phyloP scores from a whole-genome alignment of 2,113 vertebrate genomes.

The Apaloderma vittatum region DNA sequence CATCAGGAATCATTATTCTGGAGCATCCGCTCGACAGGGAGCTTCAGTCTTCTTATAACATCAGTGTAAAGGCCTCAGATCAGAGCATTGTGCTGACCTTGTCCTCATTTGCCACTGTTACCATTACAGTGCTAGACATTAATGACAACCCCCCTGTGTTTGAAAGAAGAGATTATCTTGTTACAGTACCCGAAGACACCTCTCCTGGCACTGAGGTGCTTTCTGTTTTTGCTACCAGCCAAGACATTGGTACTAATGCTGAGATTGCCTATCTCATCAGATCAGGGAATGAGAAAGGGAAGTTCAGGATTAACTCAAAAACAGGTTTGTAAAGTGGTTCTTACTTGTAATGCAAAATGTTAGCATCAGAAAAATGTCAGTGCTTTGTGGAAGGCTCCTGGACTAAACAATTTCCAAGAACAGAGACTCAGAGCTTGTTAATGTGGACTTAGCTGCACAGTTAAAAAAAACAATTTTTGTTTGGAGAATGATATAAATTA shows the following conservation, averaged over 20 bases:
- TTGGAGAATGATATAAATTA: constrained; percentile 14
- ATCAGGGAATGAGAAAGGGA: constrained; percentile 93
- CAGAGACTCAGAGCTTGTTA: background rate
- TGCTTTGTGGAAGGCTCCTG: background rate
- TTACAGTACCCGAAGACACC: constrained; percentile 90
- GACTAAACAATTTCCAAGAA: background rate
- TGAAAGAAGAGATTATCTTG: constrained; percentile 92
- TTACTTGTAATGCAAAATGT: background rate
- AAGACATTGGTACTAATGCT: constrained; percentile 96
- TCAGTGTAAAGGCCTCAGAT: constrained; percentile 89
- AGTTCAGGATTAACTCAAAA: constrained; percentile 89
- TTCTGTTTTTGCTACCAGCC: constrained; percentile 92
- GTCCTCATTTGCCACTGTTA: constrained; percentile 88
- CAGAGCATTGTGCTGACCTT: constrained; percentile 84
- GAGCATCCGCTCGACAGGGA: constrained; percentile 92
- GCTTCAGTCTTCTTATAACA: constrained; percentile 88
- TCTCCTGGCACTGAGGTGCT: constrained; percentile 87
- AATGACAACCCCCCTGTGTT: constrained; percentile 98
- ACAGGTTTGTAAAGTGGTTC: constrained; percentile 82
- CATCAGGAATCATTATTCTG: constrained; percentile 89
- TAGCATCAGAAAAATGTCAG: background rate
- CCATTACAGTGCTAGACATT: constrained; percentile 93
- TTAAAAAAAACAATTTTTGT: constrained; percentile 5
- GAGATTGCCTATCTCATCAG: constrained; percentile 95
- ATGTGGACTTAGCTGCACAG: background rate